A percentile compares a stretch with the other conserved stretches of the same genome.
These are phyloP conservation scores for Oreonectes daqikongensis DNA, from an alignment of 2,797 vertebrate genomes.

Conservation along the genomic window DNA sequence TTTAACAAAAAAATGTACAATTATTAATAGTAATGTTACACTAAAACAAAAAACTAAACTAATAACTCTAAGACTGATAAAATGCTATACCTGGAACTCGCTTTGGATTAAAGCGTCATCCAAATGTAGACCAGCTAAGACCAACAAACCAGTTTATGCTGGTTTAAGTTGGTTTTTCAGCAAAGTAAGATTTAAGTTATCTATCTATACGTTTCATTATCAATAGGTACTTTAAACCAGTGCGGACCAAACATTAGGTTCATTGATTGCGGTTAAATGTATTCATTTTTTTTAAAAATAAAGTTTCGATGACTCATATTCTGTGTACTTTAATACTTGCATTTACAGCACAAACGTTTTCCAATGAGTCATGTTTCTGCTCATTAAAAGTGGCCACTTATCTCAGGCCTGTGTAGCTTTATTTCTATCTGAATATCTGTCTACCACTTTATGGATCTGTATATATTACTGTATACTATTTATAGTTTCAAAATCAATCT, in stretches of 20 bases:
- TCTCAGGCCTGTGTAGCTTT: neutral
- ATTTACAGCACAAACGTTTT: neutral
- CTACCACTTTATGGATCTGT: neutral
- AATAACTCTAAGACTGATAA: too few relatives aligned
- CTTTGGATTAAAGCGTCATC: too few relatives aligned
- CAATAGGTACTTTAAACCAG: neutral
- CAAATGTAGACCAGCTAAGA: neutral
- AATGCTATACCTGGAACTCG: too few relatives aligned
- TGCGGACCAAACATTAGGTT: neutral
- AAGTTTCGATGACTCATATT: neutral
- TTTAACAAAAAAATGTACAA: too few relatives aligned
- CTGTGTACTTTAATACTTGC: neutral
- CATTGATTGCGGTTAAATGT: neutral
- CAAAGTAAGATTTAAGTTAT: too few relatives aligned
- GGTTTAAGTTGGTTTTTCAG: neutral
- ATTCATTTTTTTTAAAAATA: neutral
- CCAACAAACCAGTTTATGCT: neutral
- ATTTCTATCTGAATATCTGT: conserved; percentile 3
- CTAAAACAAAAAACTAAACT: too few relatives aligned
- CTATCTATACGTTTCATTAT: conserved; percentile 2
- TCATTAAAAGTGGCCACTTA: neutral
- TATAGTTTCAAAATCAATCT: neutral
- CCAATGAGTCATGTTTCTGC: neutral
- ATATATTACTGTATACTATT: neutral
- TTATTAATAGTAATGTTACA: too few relatives aligned